Base-by-base conservation (phyloP, 2,797 vertebrate species). In the Bovichtus variegatus region DNA sequence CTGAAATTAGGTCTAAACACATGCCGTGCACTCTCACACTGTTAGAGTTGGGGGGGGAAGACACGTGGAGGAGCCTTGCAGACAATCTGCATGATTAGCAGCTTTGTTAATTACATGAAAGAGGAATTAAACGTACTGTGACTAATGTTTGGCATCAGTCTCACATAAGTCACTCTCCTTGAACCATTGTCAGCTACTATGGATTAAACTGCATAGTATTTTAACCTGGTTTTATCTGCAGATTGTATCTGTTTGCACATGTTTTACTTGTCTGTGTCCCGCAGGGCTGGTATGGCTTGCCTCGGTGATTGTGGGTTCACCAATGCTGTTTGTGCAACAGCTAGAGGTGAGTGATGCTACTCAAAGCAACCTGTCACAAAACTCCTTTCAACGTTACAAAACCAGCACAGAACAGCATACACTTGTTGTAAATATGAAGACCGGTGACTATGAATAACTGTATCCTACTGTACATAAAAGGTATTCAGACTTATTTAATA, bases 251-350 rank as follows among this genome's bases (percentile, higher is more conserved):
- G 1, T 64, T 34, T 73, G 2, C 12, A 31, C 71, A 38, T 27
- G 25, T 7, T 79, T 29, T 29, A 3, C 54, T 5, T 73, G n/a
- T 66, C 16, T 79, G 69, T 5, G 4, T 74, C 64, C 54, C 68
- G n/a, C 78, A 97, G 96, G 96, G 38, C 82, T 95, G 41, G 94
- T 96, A 3, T 97, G 96, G 95, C 87, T 90, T 5, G 88, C 93
- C 2, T 96, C 96, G 0, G 84, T 96, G 70, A 91, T 95, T n/a
- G 95, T 96, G 41, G 96, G 95, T 3, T 96, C 95, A 9, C 96
- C 96, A 0, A 96, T 96, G 95, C 83, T 97, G 60, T 96, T 96
- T 76, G 96, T 96, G 60, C 96, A 97, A 46, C 94, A 95, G 70
- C 80, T 96, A 19, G 92, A 96, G 94, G 96, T 95, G 86, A 92